A percentile compares a stretch with the other conserved stretches of the same genome.
Conservation (phyloP, 2,113 vertebrate genomes). For the Gallinago media region DNA sequence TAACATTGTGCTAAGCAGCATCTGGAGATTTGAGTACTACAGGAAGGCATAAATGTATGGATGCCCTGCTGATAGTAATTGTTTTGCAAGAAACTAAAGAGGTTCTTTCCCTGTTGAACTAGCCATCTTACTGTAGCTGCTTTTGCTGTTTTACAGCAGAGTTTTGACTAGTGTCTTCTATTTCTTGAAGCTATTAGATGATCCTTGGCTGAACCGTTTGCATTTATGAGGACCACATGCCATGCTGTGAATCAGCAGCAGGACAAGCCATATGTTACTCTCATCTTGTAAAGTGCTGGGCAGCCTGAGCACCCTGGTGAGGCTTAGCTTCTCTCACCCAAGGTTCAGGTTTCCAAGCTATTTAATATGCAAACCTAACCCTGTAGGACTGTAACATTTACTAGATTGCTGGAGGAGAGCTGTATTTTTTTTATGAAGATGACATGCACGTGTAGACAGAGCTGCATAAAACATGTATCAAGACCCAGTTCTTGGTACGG, state of each 20-base stretch:
- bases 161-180: background rate
- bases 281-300: background rate
- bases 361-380: conserved; percentile 14
- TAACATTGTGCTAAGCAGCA: background rate
- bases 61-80: background rate
- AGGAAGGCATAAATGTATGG: background rate
- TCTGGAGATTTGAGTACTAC: background rate
- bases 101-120: background rate
- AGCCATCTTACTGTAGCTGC: background rate
- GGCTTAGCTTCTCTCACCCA: background rate
- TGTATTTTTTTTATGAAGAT: background rate
- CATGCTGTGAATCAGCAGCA: background rate
- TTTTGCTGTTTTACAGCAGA: background rate
- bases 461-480: background rate
- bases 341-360: conserved; percentile 15
- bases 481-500: background rate
- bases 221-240: background rate
- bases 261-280: background rate
- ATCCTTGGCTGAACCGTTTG: background rate
- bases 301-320: background rate
- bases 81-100: background rate
- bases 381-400: background rate
- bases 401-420: background rate
- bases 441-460: background rate
- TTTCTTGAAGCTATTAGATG: background rate